Base-by-base conservation (phyloP, 53 echinoderm and acorn worm genomes). In the Apostichopus leukothele region DNA sequence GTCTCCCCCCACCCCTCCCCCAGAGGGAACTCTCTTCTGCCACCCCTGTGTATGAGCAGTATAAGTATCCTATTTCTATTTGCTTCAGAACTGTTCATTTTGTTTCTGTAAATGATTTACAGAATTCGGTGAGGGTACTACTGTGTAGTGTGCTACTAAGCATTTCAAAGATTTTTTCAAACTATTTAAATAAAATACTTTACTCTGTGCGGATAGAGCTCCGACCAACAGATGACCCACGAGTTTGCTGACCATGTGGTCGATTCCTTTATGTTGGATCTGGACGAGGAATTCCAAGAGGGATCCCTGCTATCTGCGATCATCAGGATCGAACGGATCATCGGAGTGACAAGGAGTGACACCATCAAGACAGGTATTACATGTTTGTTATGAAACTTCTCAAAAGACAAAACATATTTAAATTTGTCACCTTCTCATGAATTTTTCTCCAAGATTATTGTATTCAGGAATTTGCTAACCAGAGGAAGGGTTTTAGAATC, bases 251-350 rank as follows among this genome's bases (percentile, higher is more conserved):
- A 85, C 63, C 85, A 85, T 3, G 85, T 85, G 14, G 67, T 85
- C 51, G 85, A 85, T 3, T 63, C 85, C 9, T n/a, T 85, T 20
- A 85, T 85, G 67, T 67, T 85, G 71, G 85, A 85, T 85, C 85
- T 85, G n/a, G 27, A 85, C 9, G 85, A 85, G 11, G 68, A 85
- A 27, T 85, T 85, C 27, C 25, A 68, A 18, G 85, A 85, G 6
- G 85, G 85, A 85, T 85, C 85, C 23, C 25, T 85, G 50, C 63
- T 85, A 27, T 85, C 85, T 1, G 85, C 85, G 10, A 85, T 85
- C 50, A 85, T 85, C 67, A 67, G 71, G 50, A 85, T 85, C 7
- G 85, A 85, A 26, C 61, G 85, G 61, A 39, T 85, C 27, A 50
- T 61, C 50, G 85, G 50, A 39, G 50, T 66, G 3, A 23, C 67